Evolutionary conservation across 2,113 vertebrate genomes (phyloP), one percentile per base, ranked within the genome.

Genomic region (Eurypyga helias): DNA sequence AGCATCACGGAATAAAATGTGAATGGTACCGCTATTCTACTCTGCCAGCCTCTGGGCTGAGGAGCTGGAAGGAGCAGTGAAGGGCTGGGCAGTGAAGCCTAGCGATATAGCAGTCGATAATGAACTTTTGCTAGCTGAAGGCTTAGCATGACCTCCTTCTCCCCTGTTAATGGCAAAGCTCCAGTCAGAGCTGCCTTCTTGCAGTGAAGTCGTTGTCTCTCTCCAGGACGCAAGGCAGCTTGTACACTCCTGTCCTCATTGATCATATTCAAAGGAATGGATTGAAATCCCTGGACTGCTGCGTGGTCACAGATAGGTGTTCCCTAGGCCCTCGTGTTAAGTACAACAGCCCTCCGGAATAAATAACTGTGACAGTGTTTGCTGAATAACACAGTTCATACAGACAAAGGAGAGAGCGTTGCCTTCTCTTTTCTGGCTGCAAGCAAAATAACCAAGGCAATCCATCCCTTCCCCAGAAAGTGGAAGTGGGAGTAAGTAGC

Each of bases 401-500:
- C 43, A 26, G 11, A 66, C 55, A 76, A 80, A 90, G 76, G 54
- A 55, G 34, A 49, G 7, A 80, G 25, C 18, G 25, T 82, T 21
- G 33, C 26, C 38, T 93, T 54, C 25, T 21, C 60, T 43, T n/a
- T 60, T 13, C 55, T 72, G 13, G 61, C 79, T 7, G 5, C 62
- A n/a, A 57, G 24, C 6, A 17, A 67, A 83, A 52, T 75, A 76
- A 62, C 51, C 29, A 3, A 46, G n/a, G 58, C 46, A 72, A 70
- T 67, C 71, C 52, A 49, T 83, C 51, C 26, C 23, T 64, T 80
- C 38, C 57, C 20, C 21, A 24, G 52, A 61, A 76, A 31, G 24
- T 54, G 25, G 79, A 49, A 96, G 19, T 4, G 41, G 58, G 70
- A 95, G 38, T 87, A 85, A 95, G 65, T n/a, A 82, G 89, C 90